These are phyloP conservation scores for Camponotus floridanus DNA, from an alignment of 1,140 invertebrate species.

Conservation along the genomic window DNA sequence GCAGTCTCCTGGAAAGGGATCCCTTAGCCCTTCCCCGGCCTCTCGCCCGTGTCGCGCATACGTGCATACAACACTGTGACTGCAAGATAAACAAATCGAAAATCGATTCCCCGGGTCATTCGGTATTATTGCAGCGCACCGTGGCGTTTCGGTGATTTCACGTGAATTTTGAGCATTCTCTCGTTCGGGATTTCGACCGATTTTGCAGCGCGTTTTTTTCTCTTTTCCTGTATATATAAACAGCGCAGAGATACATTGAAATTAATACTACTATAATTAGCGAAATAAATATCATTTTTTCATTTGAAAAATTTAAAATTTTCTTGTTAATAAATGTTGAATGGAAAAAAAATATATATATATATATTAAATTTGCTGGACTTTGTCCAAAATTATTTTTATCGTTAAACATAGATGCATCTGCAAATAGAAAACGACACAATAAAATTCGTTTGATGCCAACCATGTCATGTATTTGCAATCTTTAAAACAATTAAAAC, in stretches of 20 bases:
- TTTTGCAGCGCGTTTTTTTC: background rate
- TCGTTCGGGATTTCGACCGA: slow-evolving; percentile 18
- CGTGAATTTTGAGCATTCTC: slow-evolving; percentile 21
- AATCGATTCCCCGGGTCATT: slow-evolving; percentile 64
- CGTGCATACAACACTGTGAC: slow-evolving; percentile 56
- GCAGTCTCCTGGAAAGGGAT: slow-evolving; percentile 55
- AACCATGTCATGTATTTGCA: slow-evolving; percentile 18
- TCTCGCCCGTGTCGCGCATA: slow-evolving; percentile 48
- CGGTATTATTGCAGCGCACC: slow-evolving; percentile 50
- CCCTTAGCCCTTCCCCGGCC: slow-evolving; percentile 33
- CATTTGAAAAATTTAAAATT: background rate
- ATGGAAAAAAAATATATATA: background rate
- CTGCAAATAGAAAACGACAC: slow-evolving; percentile 2
- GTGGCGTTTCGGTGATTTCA: slow-evolving; percentile 49
- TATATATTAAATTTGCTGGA: slow-evolving; percentile 7
- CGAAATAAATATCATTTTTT: slow-evolving; percentile 10
- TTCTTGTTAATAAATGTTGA: background rate
- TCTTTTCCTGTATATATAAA: background rate
- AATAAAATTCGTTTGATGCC: slow-evolving; percentile 40
- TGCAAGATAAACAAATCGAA: slow-evolving; percentile 62
- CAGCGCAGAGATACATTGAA: background rate
- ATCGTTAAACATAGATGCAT: background rate
- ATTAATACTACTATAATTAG: slow-evolving; percentile 25
- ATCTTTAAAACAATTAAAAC: slow-evolving; percentile 75
- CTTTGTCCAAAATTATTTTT: slow-evolving; percentile 23